Conservation (phyloP, 2,797 vertebrate genomes). For the Mustela erminea region DNA sequence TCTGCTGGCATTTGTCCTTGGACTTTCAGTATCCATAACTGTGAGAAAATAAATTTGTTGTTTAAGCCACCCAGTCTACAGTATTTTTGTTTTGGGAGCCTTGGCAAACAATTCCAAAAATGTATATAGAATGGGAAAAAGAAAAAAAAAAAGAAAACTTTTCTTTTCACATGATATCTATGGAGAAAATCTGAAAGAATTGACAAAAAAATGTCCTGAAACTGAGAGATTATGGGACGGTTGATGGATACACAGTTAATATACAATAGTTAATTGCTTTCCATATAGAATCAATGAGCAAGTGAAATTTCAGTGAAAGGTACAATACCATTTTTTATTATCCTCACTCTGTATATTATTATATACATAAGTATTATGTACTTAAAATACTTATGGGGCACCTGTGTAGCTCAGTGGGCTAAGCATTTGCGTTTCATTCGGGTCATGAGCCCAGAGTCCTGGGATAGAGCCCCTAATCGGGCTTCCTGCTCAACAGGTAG, state of each 20-base stretch:
- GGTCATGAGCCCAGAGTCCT: no score
- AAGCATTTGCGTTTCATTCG: no score
- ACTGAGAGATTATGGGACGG: background rate
- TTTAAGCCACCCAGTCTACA: background rate
- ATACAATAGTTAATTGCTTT: background rate
- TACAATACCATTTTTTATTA: background rate
- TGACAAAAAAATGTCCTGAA: background rate
- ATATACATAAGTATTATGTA: no score
- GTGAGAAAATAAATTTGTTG: background rate
- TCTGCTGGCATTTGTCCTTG: background rate
- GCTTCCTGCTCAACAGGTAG: no score
- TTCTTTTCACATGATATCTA: background rate
- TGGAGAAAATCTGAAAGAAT: background rate
- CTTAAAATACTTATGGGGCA: background rate
- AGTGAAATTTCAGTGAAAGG: background rate
- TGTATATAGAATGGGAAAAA: background rate
- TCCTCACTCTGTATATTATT: background rate
- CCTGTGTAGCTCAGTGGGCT: no score
- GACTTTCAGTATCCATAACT: background rate
- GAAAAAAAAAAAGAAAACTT: background rate
- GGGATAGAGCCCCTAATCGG: accelerated
- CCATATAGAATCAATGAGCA: background rate
- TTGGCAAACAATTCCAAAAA: background rate
- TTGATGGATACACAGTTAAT: background rate
- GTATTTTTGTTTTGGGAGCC: background rate